These are phyloP conservation scores for Leptopilina drosophilae DNA, from an alignment of 2,888 invertebrate genomes.

Conservation along the genomic window DNA sequence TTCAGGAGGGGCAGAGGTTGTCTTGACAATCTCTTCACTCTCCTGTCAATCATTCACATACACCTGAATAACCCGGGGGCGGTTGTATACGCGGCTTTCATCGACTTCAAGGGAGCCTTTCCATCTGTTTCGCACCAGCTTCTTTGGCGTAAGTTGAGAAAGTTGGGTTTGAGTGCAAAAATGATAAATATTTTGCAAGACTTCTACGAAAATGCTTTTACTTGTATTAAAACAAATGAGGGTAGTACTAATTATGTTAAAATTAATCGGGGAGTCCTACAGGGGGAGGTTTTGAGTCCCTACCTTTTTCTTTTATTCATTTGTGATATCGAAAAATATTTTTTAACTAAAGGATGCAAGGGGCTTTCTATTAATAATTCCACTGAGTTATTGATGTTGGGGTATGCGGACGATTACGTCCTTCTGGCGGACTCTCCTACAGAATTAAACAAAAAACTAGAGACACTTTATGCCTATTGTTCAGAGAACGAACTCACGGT, in stretches of 20 bases:
- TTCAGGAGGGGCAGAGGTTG: not conserved
- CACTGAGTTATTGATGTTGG: not conserved
- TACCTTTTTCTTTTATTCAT: not conserved
- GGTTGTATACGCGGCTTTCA: not conserved
- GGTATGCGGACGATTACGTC: not conserved
- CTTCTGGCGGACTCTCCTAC: too few relatives aligned
- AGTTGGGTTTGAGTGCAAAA: not conserved
- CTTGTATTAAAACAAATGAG: not conserved
- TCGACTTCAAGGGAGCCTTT: not conserved
- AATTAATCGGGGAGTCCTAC: not conserved
- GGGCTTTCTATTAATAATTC: not conserved
- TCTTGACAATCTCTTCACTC: not conserved
- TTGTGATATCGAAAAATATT: not conserved
- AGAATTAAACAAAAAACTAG: not conserved
- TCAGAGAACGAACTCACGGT: not conserved
- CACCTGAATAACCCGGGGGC: not conserved
- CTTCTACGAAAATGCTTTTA: not conserved
- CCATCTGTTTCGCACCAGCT: not conserved
- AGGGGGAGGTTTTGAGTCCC: not conserved
- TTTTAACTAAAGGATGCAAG: not conserved
- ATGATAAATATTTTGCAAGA: not conserved
- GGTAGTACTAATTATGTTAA: not conserved
- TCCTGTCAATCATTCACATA: not conserved
- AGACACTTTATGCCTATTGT: not conserved
- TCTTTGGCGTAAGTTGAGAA: not conserved